Base-by-base conservation (phyloP, 1,140 invertebrate species). In the Neodiprion lecontei region DNA sequence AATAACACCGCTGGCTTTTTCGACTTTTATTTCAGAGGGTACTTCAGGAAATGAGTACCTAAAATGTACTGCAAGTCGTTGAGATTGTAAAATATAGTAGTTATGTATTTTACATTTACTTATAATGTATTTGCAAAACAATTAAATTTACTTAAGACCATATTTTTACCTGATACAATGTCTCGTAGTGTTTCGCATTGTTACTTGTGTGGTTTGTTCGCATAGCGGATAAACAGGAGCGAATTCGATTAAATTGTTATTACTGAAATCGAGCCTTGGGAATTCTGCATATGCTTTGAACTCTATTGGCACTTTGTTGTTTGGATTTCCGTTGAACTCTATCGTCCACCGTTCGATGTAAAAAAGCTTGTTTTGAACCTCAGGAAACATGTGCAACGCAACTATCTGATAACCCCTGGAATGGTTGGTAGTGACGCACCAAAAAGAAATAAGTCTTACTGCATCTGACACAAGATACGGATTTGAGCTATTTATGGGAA, bases 341-440 rank as follows among this genome's bases (percentile, higher is more conserved):
- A 85, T 65, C 1, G 76, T 73, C 83, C 85, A 87, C 68, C 81
- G 77, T 78, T 87, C 85, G 8, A 77, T 48, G 53, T 86, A 85
- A 17, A 81, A 67, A 10, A 78, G 75, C 69, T 83, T 76, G 0
- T 74, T 69, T 3, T 78, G 66, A 1, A 17, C 9, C 69, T 81
- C 78, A 10, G 85, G 78, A 72, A 80, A 80, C 77, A 86, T 79
- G 70, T 82, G 74, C 1, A 86, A 75, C 8, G 75, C 74, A 14
- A 86, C 72, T 21, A 85, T 72, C 70, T 84, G 84, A 74, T 80
- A 81, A 68, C 72, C 79, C 68, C 53, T 84, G 28, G 9, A 75
- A 69, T n/a, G 72, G 40, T 75, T 72, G 68, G 68, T 48, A 69
- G 48, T 11, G 28, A 69, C 71, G 53, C 28, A 40, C 28, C 28